Evolutionary conservation across 2,797 vertebrate species (phyloP).

Genomic region (Sciurus vulgaris): DNA sequence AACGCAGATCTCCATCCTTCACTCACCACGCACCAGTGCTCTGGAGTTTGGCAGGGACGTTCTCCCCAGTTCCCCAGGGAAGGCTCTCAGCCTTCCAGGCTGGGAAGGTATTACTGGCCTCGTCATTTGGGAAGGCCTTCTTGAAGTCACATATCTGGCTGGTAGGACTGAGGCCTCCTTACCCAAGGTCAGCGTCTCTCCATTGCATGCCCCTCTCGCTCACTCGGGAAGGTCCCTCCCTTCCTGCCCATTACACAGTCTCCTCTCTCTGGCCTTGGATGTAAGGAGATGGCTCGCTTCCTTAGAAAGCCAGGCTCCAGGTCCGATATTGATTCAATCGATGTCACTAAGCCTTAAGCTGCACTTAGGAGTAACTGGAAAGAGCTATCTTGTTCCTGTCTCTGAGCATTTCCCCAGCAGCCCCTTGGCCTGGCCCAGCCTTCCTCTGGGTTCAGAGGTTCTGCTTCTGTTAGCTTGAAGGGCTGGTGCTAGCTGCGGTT

Average conservation of each 20-base stretch:
- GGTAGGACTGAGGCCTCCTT: not conserved
- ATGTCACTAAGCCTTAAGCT: not conserved
- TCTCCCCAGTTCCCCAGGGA: not conserved
- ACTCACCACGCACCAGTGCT: not conserved
- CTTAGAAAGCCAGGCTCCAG: not conserved
- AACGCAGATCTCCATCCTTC: not conserved
- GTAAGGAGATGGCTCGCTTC: not conserved
- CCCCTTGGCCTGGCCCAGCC: not conserved
- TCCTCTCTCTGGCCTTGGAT: not conserved
- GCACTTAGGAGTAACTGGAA: conserved; percentile 60
- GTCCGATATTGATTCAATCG: conserved; percentile 58
- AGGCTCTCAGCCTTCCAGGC: not conserved
- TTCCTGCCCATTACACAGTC: not conserved
- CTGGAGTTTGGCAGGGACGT: not conserved
- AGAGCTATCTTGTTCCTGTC: not conserved
- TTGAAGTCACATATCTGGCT: not conserved
- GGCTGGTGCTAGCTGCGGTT: not conserved
- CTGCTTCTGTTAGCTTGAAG: not conserved
- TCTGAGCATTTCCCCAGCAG: not conserved
- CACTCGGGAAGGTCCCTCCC: not conserved
- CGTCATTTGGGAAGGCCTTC: not conserved
- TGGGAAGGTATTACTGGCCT: not conserved
- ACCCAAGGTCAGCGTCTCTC: not conserved
- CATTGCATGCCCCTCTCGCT: not conserved
- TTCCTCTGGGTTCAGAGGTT: not conserved